Conservation (phyloP, 2,113 vertebrate species). For the Gila orcuttii region DNA sequence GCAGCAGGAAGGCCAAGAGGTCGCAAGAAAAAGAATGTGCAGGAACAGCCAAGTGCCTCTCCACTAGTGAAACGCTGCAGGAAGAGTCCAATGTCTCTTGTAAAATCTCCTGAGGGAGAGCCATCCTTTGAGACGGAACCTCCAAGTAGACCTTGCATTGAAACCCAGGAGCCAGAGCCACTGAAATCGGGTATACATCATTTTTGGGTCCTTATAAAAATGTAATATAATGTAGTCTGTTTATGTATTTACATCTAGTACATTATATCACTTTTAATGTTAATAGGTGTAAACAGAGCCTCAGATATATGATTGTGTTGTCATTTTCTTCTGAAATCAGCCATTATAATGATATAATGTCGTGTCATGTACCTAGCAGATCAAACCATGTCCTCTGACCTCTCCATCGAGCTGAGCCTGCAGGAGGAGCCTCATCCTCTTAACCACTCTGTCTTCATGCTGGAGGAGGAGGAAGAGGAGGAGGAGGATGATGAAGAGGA, state of each 20-base stretch:
- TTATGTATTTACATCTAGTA: neutral
- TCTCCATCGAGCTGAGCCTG: slow-evolving; percentile 72
- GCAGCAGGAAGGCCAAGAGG: neutral
- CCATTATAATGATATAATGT: neutral
- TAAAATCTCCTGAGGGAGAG: neutral
- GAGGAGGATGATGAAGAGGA: slow-evolving; percentile 69
- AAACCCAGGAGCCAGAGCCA: slow-evolving; percentile 48
- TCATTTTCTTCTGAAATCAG: neutral
- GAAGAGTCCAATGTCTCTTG: neutral
- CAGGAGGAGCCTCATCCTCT: slow-evolving; percentile 58
- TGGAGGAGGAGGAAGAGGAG: slow-evolving; percentile 68
- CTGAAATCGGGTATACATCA: slow-evolving; percentile 59
- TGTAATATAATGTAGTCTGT: neutral
- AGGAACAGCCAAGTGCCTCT: neutral
- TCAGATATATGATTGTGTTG: neutral
- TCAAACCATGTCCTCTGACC: slow-evolving; percentile 66
- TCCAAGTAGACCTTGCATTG: slow-evolving; percentile 58
- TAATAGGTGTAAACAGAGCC: neutral
- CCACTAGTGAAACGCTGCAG: slow-evolving; percentile 24
- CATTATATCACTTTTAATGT: neutral
- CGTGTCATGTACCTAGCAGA: slow-evolving; percentile 3
- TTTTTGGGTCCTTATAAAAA: neutral
- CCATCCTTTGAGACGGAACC: neutral
- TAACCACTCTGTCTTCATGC: slow-evolving; percentile 36
- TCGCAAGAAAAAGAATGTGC: neutral